Percentiles rank a stretch among this genome's conserved stretches.
phyloP scores from a whole-genome alignment of 1,140 invertebrate genomes.

The Babylonia areolata region DNA sequence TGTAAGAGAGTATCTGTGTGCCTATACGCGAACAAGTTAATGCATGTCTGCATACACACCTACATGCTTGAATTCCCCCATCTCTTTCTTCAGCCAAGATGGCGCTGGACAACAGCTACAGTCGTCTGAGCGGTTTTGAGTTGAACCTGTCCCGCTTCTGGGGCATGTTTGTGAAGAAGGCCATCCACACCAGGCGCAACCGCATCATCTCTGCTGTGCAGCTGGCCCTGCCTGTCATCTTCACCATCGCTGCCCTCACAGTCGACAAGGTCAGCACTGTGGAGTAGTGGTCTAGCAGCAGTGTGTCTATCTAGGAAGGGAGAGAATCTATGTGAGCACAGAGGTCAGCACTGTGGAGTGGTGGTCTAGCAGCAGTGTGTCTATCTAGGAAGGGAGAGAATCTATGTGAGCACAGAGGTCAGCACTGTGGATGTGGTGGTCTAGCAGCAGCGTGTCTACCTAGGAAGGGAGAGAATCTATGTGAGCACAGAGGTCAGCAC shows the following conservation, averaged over 20 bases:
- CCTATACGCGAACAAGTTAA: neutral
- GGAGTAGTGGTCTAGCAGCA: too few species aligned
- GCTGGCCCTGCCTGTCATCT: slow-evolving; percentile 71
- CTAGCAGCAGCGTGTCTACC: too few species aligned
- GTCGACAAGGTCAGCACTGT: slow-evolving; percentile 61
- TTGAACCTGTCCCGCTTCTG: slow-evolving; percentile 68
- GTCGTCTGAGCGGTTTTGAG: slow-evolving; percentile 53
- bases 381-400: too few species aligned
- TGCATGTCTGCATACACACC: neutral
- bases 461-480: too few species aligned
- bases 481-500: too few species aligned
- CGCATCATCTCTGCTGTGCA: slow-evolving; percentile 66
- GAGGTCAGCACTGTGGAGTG: too few species aligned
- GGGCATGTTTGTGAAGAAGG: slow-evolving; percentile 75
- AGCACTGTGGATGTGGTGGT: too few species aligned
- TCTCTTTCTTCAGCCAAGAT: slow-evolving; percentile 17
- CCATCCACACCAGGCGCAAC: slow-evolving; percentile 73
- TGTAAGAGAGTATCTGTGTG: neutral
- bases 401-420: too few species aligned
- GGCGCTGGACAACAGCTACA: slow-evolving; percentile 52
- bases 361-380: too few species aligned
- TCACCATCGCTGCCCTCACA: slow-evolving; percentile 70
- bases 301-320: too few species aligned
- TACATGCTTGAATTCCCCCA: neutral
- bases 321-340: too few species aligned